Evolutionary conservation across 2,797 vertebrate genomes (phyloP), one percentile per base, ranked within the genome.

Genomic region (Bovichtus diacanthus): DNA sequence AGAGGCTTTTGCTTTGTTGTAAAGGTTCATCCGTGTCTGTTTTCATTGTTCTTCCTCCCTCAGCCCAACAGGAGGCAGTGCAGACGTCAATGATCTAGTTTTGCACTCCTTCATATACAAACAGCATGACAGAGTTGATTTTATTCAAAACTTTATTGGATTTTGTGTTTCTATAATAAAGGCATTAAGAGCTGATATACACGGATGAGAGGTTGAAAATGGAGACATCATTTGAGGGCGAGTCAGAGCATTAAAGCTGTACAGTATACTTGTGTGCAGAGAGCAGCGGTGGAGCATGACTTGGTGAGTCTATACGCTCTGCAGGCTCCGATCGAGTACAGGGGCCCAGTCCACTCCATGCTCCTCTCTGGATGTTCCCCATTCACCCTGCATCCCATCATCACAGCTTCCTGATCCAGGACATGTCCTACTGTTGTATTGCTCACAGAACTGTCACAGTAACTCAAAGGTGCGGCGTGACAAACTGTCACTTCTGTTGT

Each of bases 101-200:
- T 39, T 39, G 11, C 1, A 49, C 23, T 46, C 9, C 11, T 18
- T 62, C 21, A 36, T 2, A 75, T 0, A 73, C 6, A 70, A 60
- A 80, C 2, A 72, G 6, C 15, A 80, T 0, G 0, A 82, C 39
- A 73, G n/a, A 4, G 56, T 3, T 44, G 16, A 25, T 85, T 84
- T 80, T 88, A 85, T 84, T 81, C 67, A 83, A 92, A 94, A 92
- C 65, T 91, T 93, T 94, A 93, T 92, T 94, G 19, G 60, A 74
- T 86, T 92, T 78, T 46, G 78, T 63, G 66, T 83, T 75, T 90
- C 77, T 83, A 80, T 88, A 80, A 69, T 91, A 91, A 92, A 92
- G 80, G 90, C 79, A 90, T 82, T 70, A 68, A 83, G 72, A 90
- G 83, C 74, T 79, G 74, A 81, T 87, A 82, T 87, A 82, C 77